These are phyloP conservation scores for Notolepis coatsorum DNA, from an alignment of 2,797 vertebrate genomes.

Conservation along the genomic window DNA sequence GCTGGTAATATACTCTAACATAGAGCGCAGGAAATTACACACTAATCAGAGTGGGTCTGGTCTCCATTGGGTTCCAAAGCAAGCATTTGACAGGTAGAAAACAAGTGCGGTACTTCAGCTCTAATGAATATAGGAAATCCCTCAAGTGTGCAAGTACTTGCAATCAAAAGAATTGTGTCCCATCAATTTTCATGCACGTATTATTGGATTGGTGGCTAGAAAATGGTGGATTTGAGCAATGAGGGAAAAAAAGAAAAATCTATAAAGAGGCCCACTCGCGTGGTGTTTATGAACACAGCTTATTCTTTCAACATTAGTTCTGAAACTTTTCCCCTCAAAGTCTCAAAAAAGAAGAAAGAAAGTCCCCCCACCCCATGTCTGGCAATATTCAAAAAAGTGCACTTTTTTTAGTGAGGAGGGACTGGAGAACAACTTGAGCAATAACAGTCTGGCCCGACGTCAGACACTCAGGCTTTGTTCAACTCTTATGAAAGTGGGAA, in stretches of 20 bases:
- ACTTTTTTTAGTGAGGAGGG: slow-evolving; percentile 72
- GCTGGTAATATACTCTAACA: slow-evolving; percentile 96
- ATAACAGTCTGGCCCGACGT: slow-evolving; percentile 69
- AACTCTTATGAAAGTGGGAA: slow-evolving; percentile 46
- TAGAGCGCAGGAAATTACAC: slow-evolving; percentile 91
- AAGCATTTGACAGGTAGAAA: slow-evolving; percentile 71
- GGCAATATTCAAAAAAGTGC: slow-evolving; percentile 72
- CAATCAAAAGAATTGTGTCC: slow-evolving; percentile 38
- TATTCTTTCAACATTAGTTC: slow-evolving; percentile 50
- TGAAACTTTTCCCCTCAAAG: slow-evolving; percentile 35
- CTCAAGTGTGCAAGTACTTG: slow-evolving; percentile 49
- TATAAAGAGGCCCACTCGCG: slow-evolving; percentile 21
- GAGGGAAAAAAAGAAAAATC: slow-evolving; percentile 27
- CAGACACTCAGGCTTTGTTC: slow-evolving; percentile 49
- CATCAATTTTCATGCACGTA: slow-evolving; percentile 44
- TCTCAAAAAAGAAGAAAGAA: slow-evolving; percentile 24
- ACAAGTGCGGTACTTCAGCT: slow-evolving; percentile 63
- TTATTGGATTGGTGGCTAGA: slow-evolving; percentile 35
- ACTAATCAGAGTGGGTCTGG: slow-evolving; percentile 77
- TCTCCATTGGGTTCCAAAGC: slow-evolving; percentile 66
- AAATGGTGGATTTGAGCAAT: slow-evolving; percentile 38
- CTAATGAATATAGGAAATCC: slow-evolving; percentile 51
- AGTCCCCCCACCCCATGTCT: slow-evolving; percentile 8
- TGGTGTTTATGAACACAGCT: slow-evolving; percentile 44
- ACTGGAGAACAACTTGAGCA: slow-evolving; percentile 47